These are phyloP conservation scores for Pelobates cultripes DNA, from an alignment of 2,797 vertebrate genomes.

Conservation along the genomic window DNA sequence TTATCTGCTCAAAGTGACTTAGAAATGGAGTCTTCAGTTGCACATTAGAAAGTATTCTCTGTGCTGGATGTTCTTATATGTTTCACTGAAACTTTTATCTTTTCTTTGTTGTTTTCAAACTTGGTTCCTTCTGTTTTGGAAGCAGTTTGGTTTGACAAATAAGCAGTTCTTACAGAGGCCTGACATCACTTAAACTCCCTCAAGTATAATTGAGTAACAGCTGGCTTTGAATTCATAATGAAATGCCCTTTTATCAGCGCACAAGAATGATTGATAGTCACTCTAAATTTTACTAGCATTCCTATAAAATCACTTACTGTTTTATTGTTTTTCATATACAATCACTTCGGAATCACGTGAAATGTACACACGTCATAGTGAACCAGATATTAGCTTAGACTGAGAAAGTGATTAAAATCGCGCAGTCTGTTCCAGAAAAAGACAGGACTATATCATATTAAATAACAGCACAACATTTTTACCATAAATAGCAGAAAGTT, in stretches of 20 bases:
- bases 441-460: not conserved
- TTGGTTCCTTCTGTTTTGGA: constrained; percentile 31
- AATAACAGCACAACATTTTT: too few species aligned
- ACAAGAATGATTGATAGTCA: constrained; percentile 45
- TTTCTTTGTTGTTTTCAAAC: constrained; percentile 43
- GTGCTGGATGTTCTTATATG: constrained; percentile 12
- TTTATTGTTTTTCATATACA: constrained; percentile 32
- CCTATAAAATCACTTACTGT: constrained; percentile 43
- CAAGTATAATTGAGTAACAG: constrained; percentile 54
- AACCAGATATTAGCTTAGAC: too few species aligned
- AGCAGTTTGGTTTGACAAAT: constrained; percentile 50
- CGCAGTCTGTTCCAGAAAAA: not conserved
- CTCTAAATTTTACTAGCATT: constrained; percentile 40
- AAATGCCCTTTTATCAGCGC: constrained; percentile 53
- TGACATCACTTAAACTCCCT: constrained; percentile 51
- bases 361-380: not conserved
- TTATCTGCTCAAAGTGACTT: constrained; percentile 46
- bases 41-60: constrained; percentile 37
- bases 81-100: constrained; percentile 48
- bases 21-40: constrained; percentile 17
- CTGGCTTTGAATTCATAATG: constrained; percentile 55
- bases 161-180: constrained; percentile 35
- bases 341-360: not conserved
- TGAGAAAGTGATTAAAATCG: too few species aligned
- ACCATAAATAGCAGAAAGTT: too few species aligned